Evolutionary conservation across 2,888 invertebrate genomes (phyloP), one percentile per base, ranked within the genome.

Genomic region (Pterobdella sp.): DNA sequence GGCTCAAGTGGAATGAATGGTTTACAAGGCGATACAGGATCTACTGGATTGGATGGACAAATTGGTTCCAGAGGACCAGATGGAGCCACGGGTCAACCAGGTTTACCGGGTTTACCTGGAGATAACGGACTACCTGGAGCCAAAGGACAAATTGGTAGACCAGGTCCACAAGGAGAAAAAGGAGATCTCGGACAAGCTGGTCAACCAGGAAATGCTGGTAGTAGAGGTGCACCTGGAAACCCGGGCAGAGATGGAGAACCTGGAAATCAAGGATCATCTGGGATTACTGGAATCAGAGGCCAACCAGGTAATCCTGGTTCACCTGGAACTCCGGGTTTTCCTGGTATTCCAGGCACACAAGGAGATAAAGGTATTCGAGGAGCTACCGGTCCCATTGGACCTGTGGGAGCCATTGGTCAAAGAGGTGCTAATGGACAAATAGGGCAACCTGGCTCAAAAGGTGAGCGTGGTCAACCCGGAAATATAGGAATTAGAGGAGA

Each of bases 311-410:
- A 0, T 22, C 36, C 73, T 66, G 75, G 75, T 60, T 3, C 35
- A 35, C 29, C 69, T 22, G 74, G 74, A 18, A 56, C 34, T 34
- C 71, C 71, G 32, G 71, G 71, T 37, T 35, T 60, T 42, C 68
- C 75, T 37, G 72, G 77, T 67, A 26, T 70, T 26, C 42, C 70
- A 2, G 77, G 77, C 3, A 70, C 49, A 35, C 22, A 37, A 42
- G 76, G 76, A 29, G 14, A 29, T 29, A 26, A 74, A 26, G 77
- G 80, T 78, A 35, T 77, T 77, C 64, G 64, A 64, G 76, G 76
- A 29, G 70, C 64, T 4, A 66, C 73, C 31, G 76, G 76, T 22
- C 37, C 67, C 14, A 29, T 63, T 22, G 75, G 74, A 72, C 1
- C 66, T 32, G 49, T 29, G 49, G 75, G 75, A 31, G 32, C 71